A percentile compares a stretch with the other conserved stretches of the same genome.
phyloP scores from a whole-genome alignment of 2,888 invertebrate species.

The Morpho deidamia region DNA sequence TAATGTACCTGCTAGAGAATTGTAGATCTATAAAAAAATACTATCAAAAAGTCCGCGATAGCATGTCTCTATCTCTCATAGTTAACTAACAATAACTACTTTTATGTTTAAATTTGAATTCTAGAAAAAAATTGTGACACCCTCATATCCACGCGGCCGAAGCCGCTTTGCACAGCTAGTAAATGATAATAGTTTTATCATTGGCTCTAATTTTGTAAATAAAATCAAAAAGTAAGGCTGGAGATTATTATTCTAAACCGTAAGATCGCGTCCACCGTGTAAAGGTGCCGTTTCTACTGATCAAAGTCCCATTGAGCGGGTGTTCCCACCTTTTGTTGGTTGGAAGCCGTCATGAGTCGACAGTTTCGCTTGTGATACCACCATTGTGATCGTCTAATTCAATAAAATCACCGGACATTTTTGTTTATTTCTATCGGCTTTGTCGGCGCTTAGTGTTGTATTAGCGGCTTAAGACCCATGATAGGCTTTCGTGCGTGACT shows the following conservation, averaged over 20 bases:
- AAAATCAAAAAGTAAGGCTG: conserved; percentile 2
- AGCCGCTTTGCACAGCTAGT: too few species aligned
- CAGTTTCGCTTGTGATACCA: conserved; percentile 48
- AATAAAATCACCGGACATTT: conserved; percentile 75
- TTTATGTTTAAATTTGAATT: too few species aligned
- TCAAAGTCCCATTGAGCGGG: conserved; percentile 71
- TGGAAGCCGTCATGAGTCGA: conserved; percentile 63
- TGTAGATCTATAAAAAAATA: too few species aligned
- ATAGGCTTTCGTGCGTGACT: conserved; percentile 37
- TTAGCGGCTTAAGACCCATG: conserved; percentile 57
- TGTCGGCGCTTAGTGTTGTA: conserved; percentile 60
- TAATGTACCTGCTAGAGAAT: too few species aligned
- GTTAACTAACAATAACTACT: too few species aligned
- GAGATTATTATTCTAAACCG: conserved; percentile 7
- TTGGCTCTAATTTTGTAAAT: conserved; percentile 1
- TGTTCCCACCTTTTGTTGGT: conserved; percentile 73
- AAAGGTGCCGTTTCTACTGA: conserved; percentile 51
- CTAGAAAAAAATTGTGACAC: too few species aligned
- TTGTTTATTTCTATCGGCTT: conserved; percentile 71
- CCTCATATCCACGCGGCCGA: too few species aligned
- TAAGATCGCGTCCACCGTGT: conserved; percentile 11
- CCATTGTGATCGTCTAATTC: conserved; percentile 76
- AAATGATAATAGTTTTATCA: conserved; percentile 1
- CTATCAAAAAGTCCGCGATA: too few species aligned
- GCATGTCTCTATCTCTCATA: too few species aligned